Base-by-base conservation (phyloP, 2,797 vertebrate genomes). In the Okamejei kenojei region DNA sequence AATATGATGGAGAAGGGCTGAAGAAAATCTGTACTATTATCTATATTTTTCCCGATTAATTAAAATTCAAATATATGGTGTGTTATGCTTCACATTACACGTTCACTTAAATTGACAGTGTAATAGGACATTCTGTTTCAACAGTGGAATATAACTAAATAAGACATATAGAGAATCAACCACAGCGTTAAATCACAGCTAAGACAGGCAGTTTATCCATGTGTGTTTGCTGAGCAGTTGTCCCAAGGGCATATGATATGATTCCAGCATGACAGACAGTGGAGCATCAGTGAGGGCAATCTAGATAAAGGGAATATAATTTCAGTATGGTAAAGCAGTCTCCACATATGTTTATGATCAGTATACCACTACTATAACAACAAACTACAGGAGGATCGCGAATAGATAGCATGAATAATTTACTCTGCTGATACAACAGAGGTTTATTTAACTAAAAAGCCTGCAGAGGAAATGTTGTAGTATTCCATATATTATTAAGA, bases 71-170 rank as follows among this genome's bases (percentile, higher is more conserved):
- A 81, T 81, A 45, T 54, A 23, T 6, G 19, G 8, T 7, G 38
- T 23, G 76, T 81, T 54, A 54, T 21, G 35, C 26, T 38, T 32
- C 78, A 79, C 15, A 23, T 38, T 38, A 81, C 7, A 82, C 54
- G 38, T 58, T 54, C 80, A 82, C 80, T 23, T 82, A 54, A 82
- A 82, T 58, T 82, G 19, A 82, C 80, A 80, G 38, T 82, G 80
- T 45, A 82, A 82, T 35, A 3, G n/a, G n/a, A 35, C 38, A 23
- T 58, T 82, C 38, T 82, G 77, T 35, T 82, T 82, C 45, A 26
- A 58, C 21, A 54, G 0, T 82, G 21, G 23, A 58, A 7, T 82
- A 10, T 54, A 82, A 82, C 38, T 26, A 82, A 82, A 78, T 32
- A 78, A 35, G 77, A 35, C 77, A 32, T 32, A 35, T 35, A 9